Evolutionary conservation across 2,888 invertebrate species (phyloP).

Genomic region (Andrena camellia): DNA sequence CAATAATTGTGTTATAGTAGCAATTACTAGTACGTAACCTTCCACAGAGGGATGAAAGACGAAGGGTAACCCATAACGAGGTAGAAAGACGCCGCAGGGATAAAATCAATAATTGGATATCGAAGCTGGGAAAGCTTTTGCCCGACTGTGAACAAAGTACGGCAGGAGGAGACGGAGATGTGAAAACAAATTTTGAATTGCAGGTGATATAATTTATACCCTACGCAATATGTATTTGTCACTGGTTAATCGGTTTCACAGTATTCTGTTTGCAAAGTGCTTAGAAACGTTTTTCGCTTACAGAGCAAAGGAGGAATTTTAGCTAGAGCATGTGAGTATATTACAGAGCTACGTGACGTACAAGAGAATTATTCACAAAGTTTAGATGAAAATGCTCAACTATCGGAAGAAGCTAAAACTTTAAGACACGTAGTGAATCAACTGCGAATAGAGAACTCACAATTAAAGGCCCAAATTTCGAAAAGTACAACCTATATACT

Average conservation of each 20-base stretch:
- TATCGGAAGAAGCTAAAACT: conserved; percentile 89
- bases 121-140: conserved; percentile 94
- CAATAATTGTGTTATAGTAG: neutral
- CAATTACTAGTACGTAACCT: conserved; percentile 18
- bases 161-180: conserved; percentile 62
- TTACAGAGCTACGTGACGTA: conserved; percentile 91
- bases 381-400: conserved; percentile 89
- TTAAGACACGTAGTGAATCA: conserved; percentile 90
- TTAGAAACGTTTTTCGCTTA: conserved; percentile 42
- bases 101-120: conserved; percentile 98
- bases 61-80: conserved; percentile 96
- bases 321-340: conserved; percentile 97
- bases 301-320: conserved; percentile 97
- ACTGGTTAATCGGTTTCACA: neutral
- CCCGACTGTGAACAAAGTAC: conserved; percentile 87
- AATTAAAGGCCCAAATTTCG: conserved; percentile 86
- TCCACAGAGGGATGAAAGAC: conserved; percentile 91
- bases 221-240: neutral
- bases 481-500: conserved; percentile 46
- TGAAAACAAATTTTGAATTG: conserved; percentile 69
- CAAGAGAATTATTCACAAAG: conserved; percentile 89
- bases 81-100: conserved; percentile 96
- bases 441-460: conserved; percentile 90
- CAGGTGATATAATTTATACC: conserved; percentile 49
- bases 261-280: conserved; percentile 22